Evolutionary conservation across 2,888 invertebrate genomes (phyloP).

Genomic region (Cremastinae sp.): DNA sequence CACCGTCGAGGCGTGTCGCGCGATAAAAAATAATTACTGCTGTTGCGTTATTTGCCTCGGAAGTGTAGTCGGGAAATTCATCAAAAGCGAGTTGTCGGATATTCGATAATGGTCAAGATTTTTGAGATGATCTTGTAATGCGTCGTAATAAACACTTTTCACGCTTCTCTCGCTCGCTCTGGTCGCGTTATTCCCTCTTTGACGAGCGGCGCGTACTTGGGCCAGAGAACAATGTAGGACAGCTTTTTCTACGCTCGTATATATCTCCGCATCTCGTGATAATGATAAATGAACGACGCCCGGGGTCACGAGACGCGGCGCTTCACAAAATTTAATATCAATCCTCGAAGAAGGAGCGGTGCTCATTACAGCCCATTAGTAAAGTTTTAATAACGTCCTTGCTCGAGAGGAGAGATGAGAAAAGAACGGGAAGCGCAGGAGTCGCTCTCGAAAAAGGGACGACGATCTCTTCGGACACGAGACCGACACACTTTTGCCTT

Average conservation of each 20-base stretch:
- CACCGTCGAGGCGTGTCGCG: no score
- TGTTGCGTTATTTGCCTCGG: not conserved
- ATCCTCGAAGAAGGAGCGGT: conserved; percentile 69
- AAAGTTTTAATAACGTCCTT: conserved; percentile 76
- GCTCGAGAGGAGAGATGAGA: conserved; percentile 38
- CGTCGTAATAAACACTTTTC: conserved; percentile 40
- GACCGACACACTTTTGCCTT: conserved; percentile 61
- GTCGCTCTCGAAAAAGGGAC: conserved; percentile 27
- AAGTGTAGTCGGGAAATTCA: not conserved
- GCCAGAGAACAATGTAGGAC: conserved; percentile 55
- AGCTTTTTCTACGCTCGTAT: conserved; percentile 49
- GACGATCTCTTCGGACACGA: conserved; percentile 28
- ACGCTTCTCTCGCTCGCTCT: conserved; percentile 10
- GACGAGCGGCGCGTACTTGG: conserved; percentile 45
- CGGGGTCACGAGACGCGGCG: conserved; percentile 59
- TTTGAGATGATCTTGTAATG: conserved; percentile 23
- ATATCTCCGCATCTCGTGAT: conserved; percentile 66
- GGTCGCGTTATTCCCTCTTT: conserved; percentile 1
- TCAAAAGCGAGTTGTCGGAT: conserved; percentile 10
- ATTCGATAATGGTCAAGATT: conserved; percentile 17
- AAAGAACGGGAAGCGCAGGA: conserved; percentile 24
- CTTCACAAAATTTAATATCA: conserved; percentile 75
- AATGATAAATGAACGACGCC: conserved; percentile 71
- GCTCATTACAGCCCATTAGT: conserved; percentile 76
- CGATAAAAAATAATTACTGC: no score